These are phyloP conservation scores for Mesocentrotus franciscanus DNA, from an alignment of 53 echinoderm and acorn worm species.

Conservation along the genomic window DNA sequence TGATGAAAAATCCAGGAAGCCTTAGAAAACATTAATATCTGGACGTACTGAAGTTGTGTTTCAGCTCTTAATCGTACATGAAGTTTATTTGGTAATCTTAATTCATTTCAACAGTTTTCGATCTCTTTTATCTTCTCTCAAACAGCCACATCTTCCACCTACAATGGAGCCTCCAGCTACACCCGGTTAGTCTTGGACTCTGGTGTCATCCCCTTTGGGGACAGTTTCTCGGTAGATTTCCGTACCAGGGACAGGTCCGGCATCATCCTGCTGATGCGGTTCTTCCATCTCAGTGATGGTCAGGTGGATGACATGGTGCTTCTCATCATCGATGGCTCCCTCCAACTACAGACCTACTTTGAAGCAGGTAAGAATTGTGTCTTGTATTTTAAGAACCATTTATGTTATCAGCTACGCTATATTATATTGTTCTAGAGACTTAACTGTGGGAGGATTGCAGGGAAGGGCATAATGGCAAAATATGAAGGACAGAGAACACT, in stretches of 20 bases:
- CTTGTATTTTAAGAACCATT: neutral
- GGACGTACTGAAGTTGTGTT: too few relatives aligned
- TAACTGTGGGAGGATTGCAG: too few relatives aligned
- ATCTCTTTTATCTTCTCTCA: neutral
- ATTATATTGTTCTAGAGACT: too few relatives aligned
- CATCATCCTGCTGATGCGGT: conserved; percentile 76
- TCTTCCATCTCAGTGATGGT: conserved; percentile 76
- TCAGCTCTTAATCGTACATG: too few relatives aligned
- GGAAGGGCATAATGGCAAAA: too few relatives aligned
- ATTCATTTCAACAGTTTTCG: too few relatives aligned
- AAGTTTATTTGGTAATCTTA: too few relatives aligned
- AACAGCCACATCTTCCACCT: conserved; percentile 81
- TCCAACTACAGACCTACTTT: conserved; percentile 87
- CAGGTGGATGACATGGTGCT: conserved; percentile 84
- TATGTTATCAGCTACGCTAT: too few relatives aligned
- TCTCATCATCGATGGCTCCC: conserved; percentile 64
- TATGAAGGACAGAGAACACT: too few relatives aligned
- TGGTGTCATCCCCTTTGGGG: conserved; percentile 81
- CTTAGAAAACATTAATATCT: too few relatives aligned
- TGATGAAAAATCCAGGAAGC: too few relatives aligned
- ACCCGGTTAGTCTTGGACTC: conserved; percentile 82
- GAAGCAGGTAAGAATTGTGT: conserved; percentile 66
- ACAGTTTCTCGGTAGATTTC: conserved; percentile 83
- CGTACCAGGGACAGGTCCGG: conserved; percentile 86
- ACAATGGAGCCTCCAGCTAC: conserved; percentile 83